Base-by-base conservation (phyloP, 1,140 invertebrate species). In the Saccostrea cuccullata region DNA sequence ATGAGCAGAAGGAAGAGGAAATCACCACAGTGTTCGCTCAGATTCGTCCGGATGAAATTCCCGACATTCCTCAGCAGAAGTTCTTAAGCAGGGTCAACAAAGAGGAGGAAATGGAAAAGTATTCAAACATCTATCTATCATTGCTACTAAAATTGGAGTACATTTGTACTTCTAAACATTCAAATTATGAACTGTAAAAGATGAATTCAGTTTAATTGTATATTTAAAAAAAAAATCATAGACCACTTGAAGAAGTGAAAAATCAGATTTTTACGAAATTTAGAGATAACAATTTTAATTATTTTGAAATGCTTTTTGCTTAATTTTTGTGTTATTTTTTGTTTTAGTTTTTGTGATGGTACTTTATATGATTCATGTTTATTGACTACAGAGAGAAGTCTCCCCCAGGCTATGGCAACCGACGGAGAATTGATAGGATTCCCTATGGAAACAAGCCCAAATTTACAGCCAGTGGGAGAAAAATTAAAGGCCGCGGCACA, bases 41-140 rank as follows among this genome's bases (percentile, higher is more conserved):
- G 0, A 92, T 93, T 13, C 86, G 93, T 40, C 88, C 91, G 56
- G 93, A 93, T 82, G 93, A 93, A 87, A 93, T 93, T 15, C 93
- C 93, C 36, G 92, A 92, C 23, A 90, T 93, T 0, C 93, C 93
- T 0, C 91, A 91, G 56, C 91, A 91, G 40, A 92, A 92, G 73
- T 93, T 93, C 64, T 88, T 93, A 23, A 89, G 84, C 60, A 73
- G 93, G 36, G 90, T 90, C 30, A 91, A 91, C 83, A 77, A 84
- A 67, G 85, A 86, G 11, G 88, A 90, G 70, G 90, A 91, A 56
- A 86, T 88, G 23, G 88, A 88, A 47, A 77, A 86, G 58, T 77
- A 77, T 30, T 60, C 0, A n/a, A n/a, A n/a, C 15, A n/a, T n/a
- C 17, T n/a, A 64, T n/a, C 58, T 64, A 6, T 20, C 58, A 60